Base-by-base conservation (phyloP, 2,113 vertebrate genomes). In the Onychostruthus taczanowskii region DNA sequence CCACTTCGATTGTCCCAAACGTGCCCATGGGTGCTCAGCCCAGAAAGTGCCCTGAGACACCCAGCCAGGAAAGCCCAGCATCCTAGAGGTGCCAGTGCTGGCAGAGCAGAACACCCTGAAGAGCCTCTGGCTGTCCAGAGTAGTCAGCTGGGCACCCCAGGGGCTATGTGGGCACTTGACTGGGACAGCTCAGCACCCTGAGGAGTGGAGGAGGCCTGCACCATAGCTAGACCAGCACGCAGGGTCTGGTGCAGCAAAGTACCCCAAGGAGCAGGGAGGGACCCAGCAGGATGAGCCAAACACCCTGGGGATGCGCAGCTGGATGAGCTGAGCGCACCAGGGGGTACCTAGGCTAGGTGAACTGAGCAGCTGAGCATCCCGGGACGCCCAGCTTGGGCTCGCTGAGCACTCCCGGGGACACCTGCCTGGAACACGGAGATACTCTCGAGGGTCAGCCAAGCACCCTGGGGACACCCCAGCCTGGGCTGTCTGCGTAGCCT, bases 1-100 rank as follows among this genome's bases (percentile, higher is more conserved):
- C 37, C 19, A 1, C 13, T 35, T 19, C 0, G 1, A 15, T 22
- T 27, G 21, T 7, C 46, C 18, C 4, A 2, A 53, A 15, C 0
- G 2, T 2, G 9, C 22, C n/a, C 1, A 0, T 4, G 43, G 20
- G 33, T n/a, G 33, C 49, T 31, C 28, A 30, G 56, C 27, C 23
- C 4, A 2, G 16, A 1, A 7, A 55, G 35, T 13, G 4, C 43
- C 62, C 37, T 5, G 16, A n/a, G 35, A 13, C 13, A 31, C 13
- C 7, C 0, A 3, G 13, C 28, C 30, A 14, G 18, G 37, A 47
- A 7, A 39, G 9, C 37, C 37, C 37, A 37, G 37, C 37, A 2
- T 13, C 30, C 35, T 33, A 17, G 13, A 5, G 7, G 5, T 16
- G 43, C 47, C 0, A 0, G 5, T 43, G 31, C 37, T 33, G 59